phyloP scores from a whole-genome alignment of 2,797 vertebrate genomes.

The Mormyrops boulengeri region DNA sequence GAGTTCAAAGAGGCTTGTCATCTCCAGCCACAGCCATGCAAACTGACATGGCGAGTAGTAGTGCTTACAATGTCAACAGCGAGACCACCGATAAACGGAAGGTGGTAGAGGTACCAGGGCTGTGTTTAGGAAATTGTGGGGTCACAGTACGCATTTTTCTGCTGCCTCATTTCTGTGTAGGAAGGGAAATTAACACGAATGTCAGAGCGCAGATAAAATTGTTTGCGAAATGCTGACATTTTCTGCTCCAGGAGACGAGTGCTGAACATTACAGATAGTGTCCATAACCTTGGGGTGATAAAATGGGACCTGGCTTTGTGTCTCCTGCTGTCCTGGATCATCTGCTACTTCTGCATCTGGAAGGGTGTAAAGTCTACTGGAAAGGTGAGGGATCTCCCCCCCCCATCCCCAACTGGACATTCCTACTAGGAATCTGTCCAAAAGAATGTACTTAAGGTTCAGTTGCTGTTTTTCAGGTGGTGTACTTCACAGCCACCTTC shows the following conservation, averaged over 20 bases:
- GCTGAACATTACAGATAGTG: constrained; percentile 73
- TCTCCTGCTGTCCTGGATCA: constrained; percentile 83
- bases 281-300: constrained; percentile 73
- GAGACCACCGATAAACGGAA: background rate
- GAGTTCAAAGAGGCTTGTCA: constrained; percentile 42
- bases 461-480: constrained; percentile 55
- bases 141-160: background rate
- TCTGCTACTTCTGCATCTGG: constrained; percentile 97
- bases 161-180: background rate
- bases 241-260: constrained; percentile 73
- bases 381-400: constrained; percentile 63
- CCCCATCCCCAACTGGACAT: background rate
- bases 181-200: background rate
- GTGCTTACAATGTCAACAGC: background rate
- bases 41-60: background rate
- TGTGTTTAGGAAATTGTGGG: background rate
- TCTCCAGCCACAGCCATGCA: background rate
- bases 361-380: constrained; percentile 92
- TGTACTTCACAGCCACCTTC: constrained; percentile 93
- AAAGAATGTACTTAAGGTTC: background rate
- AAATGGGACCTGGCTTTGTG: constrained; percentile 88
- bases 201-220: background rate
- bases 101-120: background rate
- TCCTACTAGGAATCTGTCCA: background rate
- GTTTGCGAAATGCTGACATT: background rate